Evolutionary conservation across 2,888 invertebrate genomes (phyloP).

Genomic region (Drosophila monieri): DNA sequence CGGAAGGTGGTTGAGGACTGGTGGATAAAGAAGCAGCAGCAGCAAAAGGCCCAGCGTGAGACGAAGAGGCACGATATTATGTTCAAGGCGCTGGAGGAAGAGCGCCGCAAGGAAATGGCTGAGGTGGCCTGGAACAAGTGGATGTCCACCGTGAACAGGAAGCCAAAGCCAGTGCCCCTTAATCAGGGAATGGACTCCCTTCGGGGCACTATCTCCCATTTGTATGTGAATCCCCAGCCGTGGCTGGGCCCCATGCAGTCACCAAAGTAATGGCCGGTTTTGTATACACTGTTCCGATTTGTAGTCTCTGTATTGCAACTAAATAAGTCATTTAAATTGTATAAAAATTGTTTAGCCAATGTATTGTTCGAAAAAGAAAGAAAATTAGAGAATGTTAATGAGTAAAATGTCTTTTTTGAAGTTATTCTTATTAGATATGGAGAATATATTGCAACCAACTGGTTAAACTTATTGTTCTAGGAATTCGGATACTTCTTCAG

Average conservation of each 20-base stretch:
- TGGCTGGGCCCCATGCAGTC: conserved; percentile 58
- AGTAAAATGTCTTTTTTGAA: not conserved
- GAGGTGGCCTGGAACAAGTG: conserved; percentile 77
- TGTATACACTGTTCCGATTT: not conserved
- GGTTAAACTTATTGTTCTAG: too few relatives aligned
- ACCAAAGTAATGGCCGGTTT: not conserved
- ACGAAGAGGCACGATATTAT: conserved; percentile 49
- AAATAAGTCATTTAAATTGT: conserved; percentile 7
- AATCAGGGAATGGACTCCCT: conserved; percentile 82
- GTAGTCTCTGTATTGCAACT: not conserved
- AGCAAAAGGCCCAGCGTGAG: conserved; percentile 66
- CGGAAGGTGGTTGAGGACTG: conserved; percentile 52
- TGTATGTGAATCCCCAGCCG: conserved; percentile 81
- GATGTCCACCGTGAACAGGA: conserved; percentile 75
- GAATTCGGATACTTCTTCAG: too few relatives aligned
- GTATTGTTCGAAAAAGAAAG: not conserved
- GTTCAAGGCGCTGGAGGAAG: conserved; percentile 41
- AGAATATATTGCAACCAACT: too few relatives aligned
- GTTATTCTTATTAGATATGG: too few relatives aligned
- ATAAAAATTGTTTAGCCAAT: conserved; percentile 7
- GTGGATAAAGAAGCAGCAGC: conserved; percentile 65
- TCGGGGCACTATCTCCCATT: conserved; percentile 80
- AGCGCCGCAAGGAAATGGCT: conserved; percentile 66
- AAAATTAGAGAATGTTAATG: not conserved
- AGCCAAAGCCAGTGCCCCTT: conserved; percentile 83